These are phyloP conservation scores for Passerina amoena DNA, from an alignment of 2,113 vertebrate genomes.

Conservation along the genomic window DNA sequence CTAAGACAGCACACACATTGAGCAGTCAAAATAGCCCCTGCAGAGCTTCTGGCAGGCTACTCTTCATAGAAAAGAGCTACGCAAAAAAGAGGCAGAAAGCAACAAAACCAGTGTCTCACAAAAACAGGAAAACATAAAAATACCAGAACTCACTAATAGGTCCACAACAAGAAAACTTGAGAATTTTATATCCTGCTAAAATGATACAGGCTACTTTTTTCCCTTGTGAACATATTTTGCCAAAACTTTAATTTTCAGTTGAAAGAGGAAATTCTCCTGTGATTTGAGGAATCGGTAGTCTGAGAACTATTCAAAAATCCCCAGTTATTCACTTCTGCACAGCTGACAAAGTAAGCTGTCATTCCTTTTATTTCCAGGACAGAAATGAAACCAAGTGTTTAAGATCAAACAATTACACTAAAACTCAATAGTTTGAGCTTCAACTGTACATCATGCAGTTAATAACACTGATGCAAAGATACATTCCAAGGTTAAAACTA, in stretches of 20 bases:
- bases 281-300: background rate
- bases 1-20: background rate
- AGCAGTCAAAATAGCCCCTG: background rate
- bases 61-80: background rate
- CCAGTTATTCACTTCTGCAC: background rate
- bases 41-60: background rate
- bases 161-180: background rate
- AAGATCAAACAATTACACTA: background rate
- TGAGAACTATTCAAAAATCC: background rate
- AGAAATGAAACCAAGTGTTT: background rate
- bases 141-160: background rate
- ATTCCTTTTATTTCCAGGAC: background rate
- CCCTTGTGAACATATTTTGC: background rate
- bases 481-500: background rate
- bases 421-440: background rate
- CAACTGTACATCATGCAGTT: background rate
- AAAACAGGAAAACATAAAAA: background rate
- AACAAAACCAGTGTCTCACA: background rate
- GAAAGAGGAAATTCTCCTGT: background rate
- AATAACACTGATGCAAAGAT: background rate
- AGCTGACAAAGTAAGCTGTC: background rate
- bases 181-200: background rate
- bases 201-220: fast-evolving
- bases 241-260: background rate
- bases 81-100: background rate